Conservation (phyloP, 2,888 invertebrate genomes). For the Portevinia maculata region DNA sequence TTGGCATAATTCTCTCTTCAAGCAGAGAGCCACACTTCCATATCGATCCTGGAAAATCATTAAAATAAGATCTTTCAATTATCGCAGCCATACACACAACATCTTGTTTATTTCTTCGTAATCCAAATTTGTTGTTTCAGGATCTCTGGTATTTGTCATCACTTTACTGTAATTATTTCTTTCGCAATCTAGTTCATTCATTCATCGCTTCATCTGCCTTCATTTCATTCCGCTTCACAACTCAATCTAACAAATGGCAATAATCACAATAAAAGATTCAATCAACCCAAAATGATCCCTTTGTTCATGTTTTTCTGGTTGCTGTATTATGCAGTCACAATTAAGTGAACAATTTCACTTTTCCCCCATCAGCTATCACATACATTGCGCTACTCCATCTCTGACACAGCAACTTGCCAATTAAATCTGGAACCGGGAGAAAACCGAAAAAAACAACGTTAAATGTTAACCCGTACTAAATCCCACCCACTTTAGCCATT, state of each 20-base stretch:
- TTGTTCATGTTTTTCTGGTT: background rate
- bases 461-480: constrained; percentile 7
- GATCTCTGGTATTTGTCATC: background rate
- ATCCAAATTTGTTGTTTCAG: background rate
- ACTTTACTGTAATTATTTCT: background rate
- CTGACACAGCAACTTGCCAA: constrained; percentile 9
- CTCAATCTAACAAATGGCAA: constrained; percentile 19
- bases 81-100: too few species aligned
- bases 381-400: constrained; percentile 8
- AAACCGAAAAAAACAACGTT: background rate
- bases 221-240: background rate
- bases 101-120: background rate
- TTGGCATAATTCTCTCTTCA: too few species aligned
- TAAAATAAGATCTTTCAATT: too few species aligned
- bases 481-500: background rate
- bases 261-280: constrained; percentile 25
- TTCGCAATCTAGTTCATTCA: background rate
- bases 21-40: too few species aligned
- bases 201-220: background rate
- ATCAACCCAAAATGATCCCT: constrained; percentile 20
- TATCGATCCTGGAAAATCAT: too few species aligned
- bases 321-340: background rate
- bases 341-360: constrained; percentile 8
- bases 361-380: background rate
- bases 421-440: constrained; percentile 10